Evolutionary conservation across 2,113 vertebrate genomes (phyloP).

Genomic region (Paracanthobrama guichenoti): DNA sequence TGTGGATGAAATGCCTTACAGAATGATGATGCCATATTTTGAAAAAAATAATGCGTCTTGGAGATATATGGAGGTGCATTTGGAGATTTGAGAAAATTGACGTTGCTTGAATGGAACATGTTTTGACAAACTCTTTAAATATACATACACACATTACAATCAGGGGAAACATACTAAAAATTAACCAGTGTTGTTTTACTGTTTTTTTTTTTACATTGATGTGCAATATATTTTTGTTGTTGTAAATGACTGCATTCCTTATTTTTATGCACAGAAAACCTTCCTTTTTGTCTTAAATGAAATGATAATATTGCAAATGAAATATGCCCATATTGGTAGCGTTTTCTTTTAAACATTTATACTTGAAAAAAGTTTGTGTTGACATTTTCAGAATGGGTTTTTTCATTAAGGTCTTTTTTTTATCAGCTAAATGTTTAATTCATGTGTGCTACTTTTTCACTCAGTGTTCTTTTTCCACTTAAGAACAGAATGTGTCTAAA

Average conservation of each 20-base stretch:
- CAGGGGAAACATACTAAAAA: background rate
- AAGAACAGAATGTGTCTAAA: constrained; percentile 28
- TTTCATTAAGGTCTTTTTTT: constrained; percentile 20
- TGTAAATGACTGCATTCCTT: constrained; percentile 27
- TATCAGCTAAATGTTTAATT: constrained; percentile 10
- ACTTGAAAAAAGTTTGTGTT: constrained; percentile 41
- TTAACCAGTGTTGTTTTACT: background rate
- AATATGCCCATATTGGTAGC: constrained; percentile 28
- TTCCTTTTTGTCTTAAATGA: constrained; percentile 29
- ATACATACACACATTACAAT: background rate
- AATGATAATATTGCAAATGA: constrained; percentile 22
- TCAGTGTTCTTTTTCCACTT: background rate
- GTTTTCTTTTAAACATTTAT: constrained; percentile 49
- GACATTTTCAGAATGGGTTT: background rate
- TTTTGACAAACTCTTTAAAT: background rate
- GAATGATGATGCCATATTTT: constrained; percentile 34
- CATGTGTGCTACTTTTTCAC: constrained; percentile 31
- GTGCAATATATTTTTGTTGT: constrained; percentile 42
- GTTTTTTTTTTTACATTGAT: background rate
- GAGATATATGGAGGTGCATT: background rate
- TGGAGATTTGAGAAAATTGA: background rate
- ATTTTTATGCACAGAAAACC: constrained; percentile 43
- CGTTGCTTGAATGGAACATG: background rate
- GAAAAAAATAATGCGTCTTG: background rate
- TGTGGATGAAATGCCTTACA: constrained; percentile 41